Percentiles rank a stretch among this genome's conserved stretches.
phyloP scores from a whole-genome alignment of 2,113 vertebrate genomes.

The Clarias macrocephalus region DNA sequence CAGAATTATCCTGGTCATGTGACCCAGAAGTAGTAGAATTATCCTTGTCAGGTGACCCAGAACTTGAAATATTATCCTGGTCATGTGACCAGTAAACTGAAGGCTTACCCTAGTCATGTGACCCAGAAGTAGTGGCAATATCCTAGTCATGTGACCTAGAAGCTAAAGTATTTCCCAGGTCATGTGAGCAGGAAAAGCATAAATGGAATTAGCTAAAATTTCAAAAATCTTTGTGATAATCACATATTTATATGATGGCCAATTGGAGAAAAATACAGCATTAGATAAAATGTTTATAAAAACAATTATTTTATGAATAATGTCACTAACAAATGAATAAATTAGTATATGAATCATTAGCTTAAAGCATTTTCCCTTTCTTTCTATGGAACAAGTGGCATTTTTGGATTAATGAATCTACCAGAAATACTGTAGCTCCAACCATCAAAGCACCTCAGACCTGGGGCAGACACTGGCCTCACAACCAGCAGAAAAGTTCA shows the following conservation, averaged over 20 bases:
- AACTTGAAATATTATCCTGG: neutral
- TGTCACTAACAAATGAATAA: neutral
- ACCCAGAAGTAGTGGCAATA: too few relatives aligned
- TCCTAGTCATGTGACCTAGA: too few relatives aligned
- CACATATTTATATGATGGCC: neutral
- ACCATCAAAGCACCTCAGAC: too few relatives aligned
- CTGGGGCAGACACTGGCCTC: too few relatives aligned
- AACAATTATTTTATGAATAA: neutral
- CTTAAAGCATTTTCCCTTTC: neutral
- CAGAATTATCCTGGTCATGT: neutral
- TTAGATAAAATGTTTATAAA: neutral
- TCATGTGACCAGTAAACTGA: too few relatives aligned
- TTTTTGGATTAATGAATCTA: neutral
- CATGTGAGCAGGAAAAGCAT: neutral
- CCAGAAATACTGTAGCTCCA: too few relatives aligned
- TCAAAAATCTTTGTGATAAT: too few relatives aligned
- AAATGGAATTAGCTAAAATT: neutral
- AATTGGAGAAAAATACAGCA: neutral
- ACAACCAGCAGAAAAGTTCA: too few relatives aligned
- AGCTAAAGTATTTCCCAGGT: neutral
- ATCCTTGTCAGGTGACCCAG: neutral
- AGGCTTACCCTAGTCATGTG: too few relatives aligned
- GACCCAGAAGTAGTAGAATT: neutral
- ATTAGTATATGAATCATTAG: neutral
- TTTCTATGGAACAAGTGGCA: neutral